Evolutionary conservation across 2,797 vertebrate species (phyloP).

Genomic region (Thalassophryne amazonica): DNA sequence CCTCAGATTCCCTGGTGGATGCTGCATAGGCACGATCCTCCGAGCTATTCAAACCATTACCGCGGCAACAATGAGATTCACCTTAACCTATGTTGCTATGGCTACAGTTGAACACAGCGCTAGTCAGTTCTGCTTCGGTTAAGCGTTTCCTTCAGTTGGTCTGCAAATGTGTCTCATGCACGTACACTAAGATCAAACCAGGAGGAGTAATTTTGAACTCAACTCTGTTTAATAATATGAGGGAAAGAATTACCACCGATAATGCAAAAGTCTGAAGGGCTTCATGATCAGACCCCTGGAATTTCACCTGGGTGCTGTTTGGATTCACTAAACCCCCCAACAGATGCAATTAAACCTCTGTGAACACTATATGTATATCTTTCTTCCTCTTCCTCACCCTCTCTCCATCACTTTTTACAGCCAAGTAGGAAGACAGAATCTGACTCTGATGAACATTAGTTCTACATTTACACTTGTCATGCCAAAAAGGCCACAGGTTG

Average conservation of each 20-base stretch:
- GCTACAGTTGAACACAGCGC: constrained; percentile 22
- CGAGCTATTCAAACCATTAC: constrained; percentile 38
- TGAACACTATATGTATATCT: neutral
- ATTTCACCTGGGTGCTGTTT: neutral
- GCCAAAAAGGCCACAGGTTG: too few relatives aligned
- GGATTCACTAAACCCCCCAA: neutral
- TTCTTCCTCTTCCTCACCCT: neutral
- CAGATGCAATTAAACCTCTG: neutral
- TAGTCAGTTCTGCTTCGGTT: neutral
- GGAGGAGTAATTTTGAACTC: neutral
- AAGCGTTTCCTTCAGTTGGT: neutral
- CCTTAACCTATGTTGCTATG: constrained; percentile 58
- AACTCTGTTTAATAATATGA: constrained; percentile 9
- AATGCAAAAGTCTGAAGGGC: neutral
- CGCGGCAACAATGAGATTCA: constrained; percentile 26
- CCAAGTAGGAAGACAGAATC: too few relatives aligned
- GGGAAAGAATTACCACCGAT: neutral
- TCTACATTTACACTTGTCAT: too few relatives aligned
- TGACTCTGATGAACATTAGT: too few relatives aligned
- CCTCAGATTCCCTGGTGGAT: constrained; percentile 23
- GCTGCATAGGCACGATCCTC: constrained; percentile 23
- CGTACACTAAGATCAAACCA: neutral
- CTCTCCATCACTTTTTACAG: too few relatives aligned
- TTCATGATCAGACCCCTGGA: neutral
- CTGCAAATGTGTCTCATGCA: neutral